Base-by-base conservation (phyloP, 2,888 invertebrate species). In the Cremastinae sp. region DNA sequence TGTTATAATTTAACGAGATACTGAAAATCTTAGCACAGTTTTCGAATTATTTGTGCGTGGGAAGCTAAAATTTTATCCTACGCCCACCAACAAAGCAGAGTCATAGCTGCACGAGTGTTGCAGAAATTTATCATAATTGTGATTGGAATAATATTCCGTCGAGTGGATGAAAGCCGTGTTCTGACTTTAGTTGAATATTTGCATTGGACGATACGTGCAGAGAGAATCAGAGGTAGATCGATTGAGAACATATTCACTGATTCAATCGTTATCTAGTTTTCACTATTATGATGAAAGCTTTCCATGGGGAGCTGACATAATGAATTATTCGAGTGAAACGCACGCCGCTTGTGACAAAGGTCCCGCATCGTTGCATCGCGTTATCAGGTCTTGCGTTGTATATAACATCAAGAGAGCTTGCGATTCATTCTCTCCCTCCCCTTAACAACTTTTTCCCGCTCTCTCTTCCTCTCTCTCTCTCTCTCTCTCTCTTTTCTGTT, bases 241-340 rank as follows among this genome's bases (percentile, higher is more conserved):
- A 36, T 70, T 70, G 54, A 62, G 28, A 3, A 59, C 61, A 45
- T 61, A 47, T 70, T 53, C 45, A n/a, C 36, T 53, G 61, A 43
- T 70, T 62, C 70, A 70, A 62, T 62, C 61, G 70, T 70, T 70
- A 70, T 70, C 70, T 70, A 62, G 45, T 70, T 70, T 20, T 36
- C 36, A 61, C 36, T 28, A n/a, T n/a, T n/a, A 28, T 28, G 28
- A 62, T 70, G 22, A 54, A 70, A 70, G 70, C 70, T 53, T 18
- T n/a, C 38, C 34, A 20, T 62, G 34, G 20, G 45, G 41, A 54
- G 53, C 66, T 74, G 66, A 68, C 74, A 61, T 66, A 74, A 74
- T 74, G 66, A 74, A 74, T 74, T 74, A 70, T 70, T 74, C 61
- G 61, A 68, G 61, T 68, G 68, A 61, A 74, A 66, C 38, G 61